Conservation (phyloP, 1,140 invertebrate genomes). For the Batillaria attramentaria region DNA sequence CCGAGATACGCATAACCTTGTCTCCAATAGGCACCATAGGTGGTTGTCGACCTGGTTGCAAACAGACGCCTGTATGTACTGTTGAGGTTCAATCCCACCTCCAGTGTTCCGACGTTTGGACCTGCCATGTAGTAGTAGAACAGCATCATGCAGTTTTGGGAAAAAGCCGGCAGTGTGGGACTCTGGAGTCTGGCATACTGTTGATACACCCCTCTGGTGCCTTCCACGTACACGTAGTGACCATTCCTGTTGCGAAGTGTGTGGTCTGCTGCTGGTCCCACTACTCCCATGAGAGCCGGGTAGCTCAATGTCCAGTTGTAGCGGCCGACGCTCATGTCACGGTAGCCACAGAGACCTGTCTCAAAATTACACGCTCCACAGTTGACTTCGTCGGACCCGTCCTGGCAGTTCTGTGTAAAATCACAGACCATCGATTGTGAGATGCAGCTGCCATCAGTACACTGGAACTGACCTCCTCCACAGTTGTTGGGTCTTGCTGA, state of each 20-base stretch:
- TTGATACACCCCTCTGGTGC: slow-evolving; percentile 58
- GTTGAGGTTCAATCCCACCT: slow-evolving; percentile 9
- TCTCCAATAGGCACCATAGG: slow-evolving; percentile 42
- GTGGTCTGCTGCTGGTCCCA: slow-evolving; percentile 51
- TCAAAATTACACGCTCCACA: slow-evolving; percentile 69
- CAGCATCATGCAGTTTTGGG: slow-evolving; percentile 56
- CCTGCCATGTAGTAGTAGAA: slow-evolving; percentile 85
- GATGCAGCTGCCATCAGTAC: slow-evolving; percentile 55
- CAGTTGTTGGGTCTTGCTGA: slow-evolving; percentile 52
- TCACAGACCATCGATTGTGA: slow-evolving; percentile 54
- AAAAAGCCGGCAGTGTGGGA: slow-evolving; percentile 56
- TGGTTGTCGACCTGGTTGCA: slow-evolving; percentile 31
- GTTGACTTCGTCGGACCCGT: slow-evolving; percentile 65
- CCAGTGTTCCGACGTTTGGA: slow-evolving; percentile 53
- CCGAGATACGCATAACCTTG: neutral
- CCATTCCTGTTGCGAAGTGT: slow-evolving; percentile 48
- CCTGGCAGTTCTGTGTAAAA: slow-evolving; percentile 57
- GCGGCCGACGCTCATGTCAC: slow-evolving; percentile 62
- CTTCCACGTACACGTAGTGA: slow-evolving; percentile 62
- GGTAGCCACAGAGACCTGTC: slow-evolving; percentile 62
- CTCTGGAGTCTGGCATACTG: slow-evolving; percentile 56
- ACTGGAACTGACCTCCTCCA: slow-evolving; percentile 50
- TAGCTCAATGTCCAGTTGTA: slow-evolving; percentile 59
- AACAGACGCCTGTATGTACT: slow-evolving; percentile 37
- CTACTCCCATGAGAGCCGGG: slow-evolving; percentile 37